Conservation (phyloP, 2,113 vertebrate genomes). For the Rhombomys opimus region DNA sequence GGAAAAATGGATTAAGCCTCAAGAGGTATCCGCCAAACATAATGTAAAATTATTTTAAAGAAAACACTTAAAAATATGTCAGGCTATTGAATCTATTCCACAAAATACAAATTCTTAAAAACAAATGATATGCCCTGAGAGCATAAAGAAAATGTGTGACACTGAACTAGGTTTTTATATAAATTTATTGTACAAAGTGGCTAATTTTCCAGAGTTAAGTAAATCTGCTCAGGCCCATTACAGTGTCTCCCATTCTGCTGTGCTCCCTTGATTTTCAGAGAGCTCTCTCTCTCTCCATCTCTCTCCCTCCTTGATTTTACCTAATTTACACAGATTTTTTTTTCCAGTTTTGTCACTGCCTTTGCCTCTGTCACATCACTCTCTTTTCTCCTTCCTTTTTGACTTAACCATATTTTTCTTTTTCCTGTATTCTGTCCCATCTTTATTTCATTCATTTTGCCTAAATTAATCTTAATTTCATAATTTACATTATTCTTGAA, state of each 20-base stretch:
- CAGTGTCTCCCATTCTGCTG: neutral
- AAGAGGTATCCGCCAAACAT: neutral
- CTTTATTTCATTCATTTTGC: neutral
- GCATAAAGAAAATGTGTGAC: neutral
- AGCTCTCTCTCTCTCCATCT: neutral
- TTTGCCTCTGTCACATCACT: neutral
- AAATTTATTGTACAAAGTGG: slow-evolving; percentile 7
- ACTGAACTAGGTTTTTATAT: neutral
- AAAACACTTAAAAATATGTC: neutral
- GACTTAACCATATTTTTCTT: neutral
- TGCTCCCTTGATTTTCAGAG: neutral
- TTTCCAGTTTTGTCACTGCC: neutral
- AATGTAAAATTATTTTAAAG: neutral
- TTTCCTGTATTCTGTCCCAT: neutral
- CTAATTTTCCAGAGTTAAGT: slow-evolving; percentile 4
- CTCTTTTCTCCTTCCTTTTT: neutral
- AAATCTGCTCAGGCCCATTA: slow-evolving; percentile 9
- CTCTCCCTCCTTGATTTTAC: neutral
- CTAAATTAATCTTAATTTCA: neutral
- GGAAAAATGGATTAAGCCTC: neutral
- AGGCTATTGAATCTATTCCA: neutral
- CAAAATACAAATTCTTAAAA: slow-evolving; percentile 8
- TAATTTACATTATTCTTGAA: neutral
- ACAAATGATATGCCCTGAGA: neutral
- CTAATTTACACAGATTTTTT: neutral